Conservation (phyloP, 2,113 vertebrate genomes). For the Myrmecobius fasciatus region DNA sequence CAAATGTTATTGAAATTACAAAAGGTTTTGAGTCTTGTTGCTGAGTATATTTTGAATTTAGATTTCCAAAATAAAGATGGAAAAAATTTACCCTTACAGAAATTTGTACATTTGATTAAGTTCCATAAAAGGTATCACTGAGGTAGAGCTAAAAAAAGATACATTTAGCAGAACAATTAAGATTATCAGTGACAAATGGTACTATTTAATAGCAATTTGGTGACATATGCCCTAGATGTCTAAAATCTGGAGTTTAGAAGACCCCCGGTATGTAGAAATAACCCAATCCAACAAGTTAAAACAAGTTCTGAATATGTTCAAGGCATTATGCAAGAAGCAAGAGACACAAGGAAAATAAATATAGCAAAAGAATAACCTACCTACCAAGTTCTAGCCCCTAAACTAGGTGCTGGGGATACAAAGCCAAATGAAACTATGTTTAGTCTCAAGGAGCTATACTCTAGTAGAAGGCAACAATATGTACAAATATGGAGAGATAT, state of each 20-base stretch:
- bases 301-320: background rate
- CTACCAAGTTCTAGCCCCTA: too few relatives aligned
- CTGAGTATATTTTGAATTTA: background rate
- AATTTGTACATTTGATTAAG: background rate
- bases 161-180: background rate
- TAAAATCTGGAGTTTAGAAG: background rate
- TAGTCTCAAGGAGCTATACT: background rate
- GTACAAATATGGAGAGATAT: background rate
- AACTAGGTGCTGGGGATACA: too few relatives aligned
- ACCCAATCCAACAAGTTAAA: background rate
- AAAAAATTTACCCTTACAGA: background rate
- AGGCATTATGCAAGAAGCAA: background rate
- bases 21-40: background rate
- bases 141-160: background rate
- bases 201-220: background rate
- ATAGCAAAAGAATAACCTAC: background rate
- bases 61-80: background rate
- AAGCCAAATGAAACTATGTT: too few relatives aligned
- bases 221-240: background rate
- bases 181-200: background rate
- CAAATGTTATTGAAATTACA: background rate
- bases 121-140: background rate
- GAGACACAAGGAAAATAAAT: background rate
- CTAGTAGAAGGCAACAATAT: background rate
- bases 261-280: too few relatives aligned